These are phyloP conservation scores for Polyploca ridens DNA, from an alignment of 2,888 invertebrate species.

Conservation along the genomic window DNA sequence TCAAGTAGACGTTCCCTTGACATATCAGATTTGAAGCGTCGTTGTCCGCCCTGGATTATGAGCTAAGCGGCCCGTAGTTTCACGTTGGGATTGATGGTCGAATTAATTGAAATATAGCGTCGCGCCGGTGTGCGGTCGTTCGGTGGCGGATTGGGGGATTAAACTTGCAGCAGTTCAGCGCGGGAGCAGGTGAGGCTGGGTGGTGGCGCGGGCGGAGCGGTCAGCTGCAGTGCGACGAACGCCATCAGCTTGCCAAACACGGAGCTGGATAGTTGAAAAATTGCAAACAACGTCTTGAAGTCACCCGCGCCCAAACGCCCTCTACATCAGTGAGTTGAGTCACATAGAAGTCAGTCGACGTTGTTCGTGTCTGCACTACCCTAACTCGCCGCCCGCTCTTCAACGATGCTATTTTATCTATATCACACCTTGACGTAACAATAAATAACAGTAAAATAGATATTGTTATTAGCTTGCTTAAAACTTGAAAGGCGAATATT, in stretches of 20 bases:
- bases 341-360: constrained; percentile 75
- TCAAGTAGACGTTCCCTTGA: constrained; percentile 46
- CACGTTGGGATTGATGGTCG: constrained; percentile 72
- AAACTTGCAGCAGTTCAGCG: constrained; percentile 75
- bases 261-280: constrained; percentile 79
- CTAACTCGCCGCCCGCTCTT: constrained; percentile 28
- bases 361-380: constrained; percentile 39
- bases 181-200: constrained; percentile 65
- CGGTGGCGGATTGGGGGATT: constrained; percentile 76
- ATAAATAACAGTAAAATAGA: not conserved
- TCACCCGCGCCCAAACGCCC: constrained; percentile 50
- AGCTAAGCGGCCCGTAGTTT: constrained; percentile 69
- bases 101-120: constrained; percentile 83
- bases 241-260: constrained; percentile 74
- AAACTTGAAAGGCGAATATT: too few species aligned
- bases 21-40: constrained; percentile 39
- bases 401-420: constrained; percentile 33
- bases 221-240: constrained; percentile 57
- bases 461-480: too few species aligned
- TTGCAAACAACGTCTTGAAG: constrained; percentile 76
- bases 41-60: constrained; percentile 56
- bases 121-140: constrained; percentile 73
- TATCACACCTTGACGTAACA: not conserved
- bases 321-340: constrained; percentile 63
- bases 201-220: constrained; percentile 32